phyloP scores from a whole-genome alignment of 2,797 vertebrate genomes.

The Cetoscarus ocellatus region DNA sequence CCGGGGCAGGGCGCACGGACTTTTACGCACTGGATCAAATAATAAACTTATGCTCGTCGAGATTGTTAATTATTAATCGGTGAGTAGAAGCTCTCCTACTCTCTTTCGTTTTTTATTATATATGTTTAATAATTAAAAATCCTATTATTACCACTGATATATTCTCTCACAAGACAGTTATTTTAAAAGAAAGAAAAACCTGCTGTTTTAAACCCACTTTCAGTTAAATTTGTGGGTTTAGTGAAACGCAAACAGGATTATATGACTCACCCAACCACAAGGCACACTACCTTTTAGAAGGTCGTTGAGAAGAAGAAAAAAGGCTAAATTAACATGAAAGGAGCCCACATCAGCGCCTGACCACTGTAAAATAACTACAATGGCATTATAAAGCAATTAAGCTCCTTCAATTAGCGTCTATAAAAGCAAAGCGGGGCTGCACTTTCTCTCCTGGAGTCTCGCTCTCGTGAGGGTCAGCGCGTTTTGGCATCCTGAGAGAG shows the following conservation, averaged over 20 bases:
- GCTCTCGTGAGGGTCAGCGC: slow-evolving; percentile 74
- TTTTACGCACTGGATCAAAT: slow-evolving; percentile 62
- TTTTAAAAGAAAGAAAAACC: slow-evolving; percentile 14
- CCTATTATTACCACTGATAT: neutral
- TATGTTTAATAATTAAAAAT: slow-evolving; percentile 24
- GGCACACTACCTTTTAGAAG: slow-evolving; percentile 35
- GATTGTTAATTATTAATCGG: slow-evolving; percentile 50
- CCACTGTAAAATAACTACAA: slow-evolving; percentile 78
- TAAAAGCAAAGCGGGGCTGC: slow-evolving; percentile 77
- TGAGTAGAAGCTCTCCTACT: slow-evolving; percentile 61
- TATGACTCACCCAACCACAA: slow-evolving; percentile 21
- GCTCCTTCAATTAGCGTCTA: slow-evolving; percentile 86
- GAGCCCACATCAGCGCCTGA: slow-evolving; percentile 64
- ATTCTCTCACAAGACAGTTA: slow-evolving; percentile 5
- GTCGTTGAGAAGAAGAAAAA: slow-evolving; percentile 65
- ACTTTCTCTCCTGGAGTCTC: slow-evolving; percentile 69
- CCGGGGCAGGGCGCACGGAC: slow-evolving; percentile 57
- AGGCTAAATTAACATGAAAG: slow-evolving; percentile 80
- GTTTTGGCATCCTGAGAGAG: slow-evolving; percentile 64
- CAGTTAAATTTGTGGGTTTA: slow-evolving; percentile 29
- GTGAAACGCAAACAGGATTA: slow-evolving; percentile 35
- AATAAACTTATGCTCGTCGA: slow-evolving; percentile 17
- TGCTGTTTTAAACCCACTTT: slow-evolving; percentile 41
- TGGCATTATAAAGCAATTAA: slow-evolving; percentile 87
- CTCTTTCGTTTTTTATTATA: neutral